These are phyloP conservation scores for Cyanoramphus novaezelandiae DNA, from an alignment of 2,113 vertebrate genomes.

Conservation along the genomic window DNA sequence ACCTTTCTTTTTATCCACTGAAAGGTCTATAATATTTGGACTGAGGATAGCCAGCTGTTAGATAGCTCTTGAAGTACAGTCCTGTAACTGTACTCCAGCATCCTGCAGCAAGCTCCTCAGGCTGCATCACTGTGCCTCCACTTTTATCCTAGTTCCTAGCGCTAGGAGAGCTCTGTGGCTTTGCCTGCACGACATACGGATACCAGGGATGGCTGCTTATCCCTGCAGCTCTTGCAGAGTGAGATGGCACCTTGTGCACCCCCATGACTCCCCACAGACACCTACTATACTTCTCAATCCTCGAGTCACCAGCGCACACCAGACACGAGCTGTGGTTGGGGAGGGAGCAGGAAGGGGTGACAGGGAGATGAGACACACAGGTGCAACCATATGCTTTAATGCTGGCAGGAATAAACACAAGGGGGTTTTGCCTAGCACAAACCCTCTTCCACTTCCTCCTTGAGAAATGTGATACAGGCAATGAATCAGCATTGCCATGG, in stretches of 20 bases:
- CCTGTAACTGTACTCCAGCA: neutral
- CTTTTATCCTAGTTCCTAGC: neutral
- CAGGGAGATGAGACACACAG: neutral
- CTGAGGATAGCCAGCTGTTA: neutral
- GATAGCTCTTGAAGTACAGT: neutral
- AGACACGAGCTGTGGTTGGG: accelerated
- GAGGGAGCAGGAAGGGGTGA: neutral
- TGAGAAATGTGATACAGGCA: neutral
- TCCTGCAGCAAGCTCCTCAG: neutral
- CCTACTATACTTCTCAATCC: neutral
- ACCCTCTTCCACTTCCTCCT: neutral
- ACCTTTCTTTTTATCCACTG: neutral
- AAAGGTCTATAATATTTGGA: neutral
- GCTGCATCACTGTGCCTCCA: neutral
- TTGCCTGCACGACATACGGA: neutral
- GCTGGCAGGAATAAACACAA: neutral
- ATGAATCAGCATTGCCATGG: neutral
- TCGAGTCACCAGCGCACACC: neutral
- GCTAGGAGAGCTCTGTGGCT: neutral
- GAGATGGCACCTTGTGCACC: neutral
- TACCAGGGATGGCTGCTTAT: neutral
- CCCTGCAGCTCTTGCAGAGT: neutral
- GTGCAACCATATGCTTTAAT: neutral
- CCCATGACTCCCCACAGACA: neutral
- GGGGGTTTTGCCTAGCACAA: neutral